Conservation (phyloP, 2,888 invertebrate species). For the Herminia tarsipennalis region DNA sequence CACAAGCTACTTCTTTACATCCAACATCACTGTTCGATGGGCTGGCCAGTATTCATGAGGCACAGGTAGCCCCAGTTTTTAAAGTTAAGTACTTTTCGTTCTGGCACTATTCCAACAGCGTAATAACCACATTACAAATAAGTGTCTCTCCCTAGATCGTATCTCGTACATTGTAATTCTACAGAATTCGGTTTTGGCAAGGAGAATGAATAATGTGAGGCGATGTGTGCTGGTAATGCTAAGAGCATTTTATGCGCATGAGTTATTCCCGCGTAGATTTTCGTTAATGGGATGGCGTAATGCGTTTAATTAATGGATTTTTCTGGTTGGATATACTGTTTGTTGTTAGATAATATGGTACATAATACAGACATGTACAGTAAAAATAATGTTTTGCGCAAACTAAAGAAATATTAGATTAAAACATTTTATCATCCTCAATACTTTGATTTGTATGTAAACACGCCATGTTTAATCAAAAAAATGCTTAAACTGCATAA, state of each 20-base stretch:
- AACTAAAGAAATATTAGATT: too few relatives aligned
- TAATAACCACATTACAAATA: constrained; percentile 70
- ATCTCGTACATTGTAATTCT: constrained; percentile 52
- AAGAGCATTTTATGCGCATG: constrained; percentile 31
- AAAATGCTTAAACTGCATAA: too few relatives aligned
- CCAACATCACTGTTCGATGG: constrained; percentile 26
- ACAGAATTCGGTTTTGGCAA: constrained; percentile 46
- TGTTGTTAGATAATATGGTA: too few relatives aligned
- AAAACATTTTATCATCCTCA: too few relatives aligned
- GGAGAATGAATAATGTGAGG: constrained; percentile 37
- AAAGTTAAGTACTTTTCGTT: constrained; percentile 61
- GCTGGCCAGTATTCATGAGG: constrained; percentile 49
- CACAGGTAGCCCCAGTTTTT: constrained; percentile 66
- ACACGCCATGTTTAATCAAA: too few relatives aligned
- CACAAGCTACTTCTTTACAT: constrained; percentile 8
- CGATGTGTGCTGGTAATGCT: constrained; percentile 37
- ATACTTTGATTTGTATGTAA: too few relatives aligned
- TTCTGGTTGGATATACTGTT: neutral
- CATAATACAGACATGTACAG: too few relatives aligned
- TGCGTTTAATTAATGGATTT: constrained; percentile 11
- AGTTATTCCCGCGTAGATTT: constrained; percentile 22
- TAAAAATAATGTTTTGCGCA: too few relatives aligned
- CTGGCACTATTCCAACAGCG: constrained; percentile 65
- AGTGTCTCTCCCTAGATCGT: constrained; percentile 54
- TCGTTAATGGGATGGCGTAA: constrained; percentile 20